Conservation (phyloP, 1,140 invertebrate species). For the Calliopsis andreniformis region DNA sequence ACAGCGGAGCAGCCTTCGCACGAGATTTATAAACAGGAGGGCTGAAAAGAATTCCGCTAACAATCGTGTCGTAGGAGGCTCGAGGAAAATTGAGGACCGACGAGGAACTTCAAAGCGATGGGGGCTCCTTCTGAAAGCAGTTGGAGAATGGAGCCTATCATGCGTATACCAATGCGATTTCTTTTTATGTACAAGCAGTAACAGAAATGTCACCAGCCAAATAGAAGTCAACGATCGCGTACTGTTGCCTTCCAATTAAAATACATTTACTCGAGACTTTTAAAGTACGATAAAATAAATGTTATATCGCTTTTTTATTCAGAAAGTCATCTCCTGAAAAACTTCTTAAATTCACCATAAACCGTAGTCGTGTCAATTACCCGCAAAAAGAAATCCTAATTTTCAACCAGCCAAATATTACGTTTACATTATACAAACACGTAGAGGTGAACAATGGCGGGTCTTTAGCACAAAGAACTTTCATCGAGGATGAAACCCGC, state of each 20-base stretch:
- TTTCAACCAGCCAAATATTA: neutral
- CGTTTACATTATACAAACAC: neutral
- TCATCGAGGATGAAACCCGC: slow-evolving; percentile 22
- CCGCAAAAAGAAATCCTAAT: neutral
- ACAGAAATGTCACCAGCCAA: neutral
- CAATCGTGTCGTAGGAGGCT: slow-evolving; percentile 6
- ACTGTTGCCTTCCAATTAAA: neutral
- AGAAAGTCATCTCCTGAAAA: too few relatives aligned
- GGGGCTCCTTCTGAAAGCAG: neutral
- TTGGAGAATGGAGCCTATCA: neutral
- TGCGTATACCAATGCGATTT: neutral
- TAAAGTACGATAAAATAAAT: too few relatives aligned
- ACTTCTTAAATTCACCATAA: too few relatives aligned
- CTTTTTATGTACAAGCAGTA: neutral
- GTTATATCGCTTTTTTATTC: too few relatives aligned
- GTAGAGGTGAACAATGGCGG: neutral
- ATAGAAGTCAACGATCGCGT: neutral
- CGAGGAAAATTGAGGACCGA: slow-evolving; percentile 18
- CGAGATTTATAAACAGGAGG: slow-evolving; percentile 23
- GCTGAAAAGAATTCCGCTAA: slow-evolving; percentile 39
- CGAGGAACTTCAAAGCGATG: slow-evolving; percentile 18
- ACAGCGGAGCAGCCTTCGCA: neutral
- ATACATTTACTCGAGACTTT: too few relatives aligned
- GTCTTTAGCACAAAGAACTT: neutral
- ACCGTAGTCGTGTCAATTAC: too few relatives aligned